Conservation (phyloP, 2,797 vertebrate genomes). For the Cercopithecus petaurista region DNA sequence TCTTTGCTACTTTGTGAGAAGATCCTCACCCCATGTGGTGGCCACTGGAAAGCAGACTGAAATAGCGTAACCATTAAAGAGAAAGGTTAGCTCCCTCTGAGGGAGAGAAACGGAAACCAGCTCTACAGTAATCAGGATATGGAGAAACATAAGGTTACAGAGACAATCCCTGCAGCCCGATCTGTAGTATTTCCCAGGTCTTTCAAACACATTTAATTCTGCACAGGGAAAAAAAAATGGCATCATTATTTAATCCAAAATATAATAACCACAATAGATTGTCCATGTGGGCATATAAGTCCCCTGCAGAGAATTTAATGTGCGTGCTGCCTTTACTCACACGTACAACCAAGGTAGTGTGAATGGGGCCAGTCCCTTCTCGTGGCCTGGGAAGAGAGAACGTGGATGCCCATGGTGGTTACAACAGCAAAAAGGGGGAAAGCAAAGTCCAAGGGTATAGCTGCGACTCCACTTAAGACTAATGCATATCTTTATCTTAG, state of each 20-base stretch:
- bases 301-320: conserved; percentile 70
- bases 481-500: conserved; percentile 57
- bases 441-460: conserved; percentile 48
- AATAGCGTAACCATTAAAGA: not conserved
- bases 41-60: not conserved
- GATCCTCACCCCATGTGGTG: not conserved
- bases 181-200: conserved; percentile 46
- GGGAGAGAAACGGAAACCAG: not conserved
- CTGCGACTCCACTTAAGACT: conserved; percentile 53
- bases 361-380: not conserved
- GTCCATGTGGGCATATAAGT: conserved; percentile 18
- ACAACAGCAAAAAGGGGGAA: not conserved
- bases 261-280: conserved; percentile 74
- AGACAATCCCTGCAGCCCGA: not conserved
- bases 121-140: not conserved
- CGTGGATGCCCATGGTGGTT: not conserved
- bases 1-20: no score
- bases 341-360: not conserved
- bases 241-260: conserved; percentile 78
- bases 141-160: not conserved
- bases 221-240: conserved; percentile 66
- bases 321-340: conserved; percentile 36
- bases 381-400: not conserved
- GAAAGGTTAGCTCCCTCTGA: not conserved
- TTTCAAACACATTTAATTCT: conserved; percentile 70